These are phyloP conservation scores for Atherinosoma microstoma DNA, from an alignment of 2,797 vertebrate genomes.

Conservation along the genomic window DNA sequence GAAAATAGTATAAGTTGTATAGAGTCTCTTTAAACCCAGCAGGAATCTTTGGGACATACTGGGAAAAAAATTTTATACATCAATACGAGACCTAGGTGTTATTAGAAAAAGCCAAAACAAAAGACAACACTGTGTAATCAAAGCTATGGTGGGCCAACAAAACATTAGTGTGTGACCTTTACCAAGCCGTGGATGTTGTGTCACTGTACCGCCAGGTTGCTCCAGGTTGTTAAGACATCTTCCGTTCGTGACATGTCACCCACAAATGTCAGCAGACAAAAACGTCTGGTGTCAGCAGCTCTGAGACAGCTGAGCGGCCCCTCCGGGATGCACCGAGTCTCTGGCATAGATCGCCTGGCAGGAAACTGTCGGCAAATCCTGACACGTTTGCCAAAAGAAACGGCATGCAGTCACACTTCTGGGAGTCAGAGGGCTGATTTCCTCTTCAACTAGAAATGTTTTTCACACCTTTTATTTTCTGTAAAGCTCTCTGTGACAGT, in stretches of 20 bases:
- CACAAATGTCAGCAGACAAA: conserved; percentile 19
- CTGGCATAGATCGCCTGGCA: conserved; percentile 32
- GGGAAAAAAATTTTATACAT: too few relatives aligned
- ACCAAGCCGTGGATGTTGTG: too few relatives aligned
- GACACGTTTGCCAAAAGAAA: conserved; percentile 31
- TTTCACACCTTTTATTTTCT: conserved; percentile 16
- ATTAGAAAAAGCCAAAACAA: too few relatives aligned
- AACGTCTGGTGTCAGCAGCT: conserved; percentile 28
- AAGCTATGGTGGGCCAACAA: too few relatives aligned
- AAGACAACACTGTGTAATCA: too few relatives aligned
- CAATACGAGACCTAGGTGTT: too few relatives aligned
- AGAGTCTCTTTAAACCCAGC: too few relatives aligned
- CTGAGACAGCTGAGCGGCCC: conserved; percentile 5
- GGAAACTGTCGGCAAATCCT: conserved; percentile 28
- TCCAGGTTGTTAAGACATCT: neutral
- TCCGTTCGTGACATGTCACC: conserved; percentile 18
- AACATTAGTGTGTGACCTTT: too few relatives aligned
- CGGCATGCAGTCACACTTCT: neutral
- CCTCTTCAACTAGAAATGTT: neutral
- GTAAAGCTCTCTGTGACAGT: neutral
- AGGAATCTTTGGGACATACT: too few relatives aligned
- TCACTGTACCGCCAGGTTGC: too few relatives aligned
- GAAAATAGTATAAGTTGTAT: too few relatives aligned
- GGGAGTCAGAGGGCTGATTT: conserved; percentile 4
- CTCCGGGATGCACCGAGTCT: conserved; percentile 29